Conservation (phyloP, 1,140 invertebrate species). For the Brachionus paranguensis region DNA sequence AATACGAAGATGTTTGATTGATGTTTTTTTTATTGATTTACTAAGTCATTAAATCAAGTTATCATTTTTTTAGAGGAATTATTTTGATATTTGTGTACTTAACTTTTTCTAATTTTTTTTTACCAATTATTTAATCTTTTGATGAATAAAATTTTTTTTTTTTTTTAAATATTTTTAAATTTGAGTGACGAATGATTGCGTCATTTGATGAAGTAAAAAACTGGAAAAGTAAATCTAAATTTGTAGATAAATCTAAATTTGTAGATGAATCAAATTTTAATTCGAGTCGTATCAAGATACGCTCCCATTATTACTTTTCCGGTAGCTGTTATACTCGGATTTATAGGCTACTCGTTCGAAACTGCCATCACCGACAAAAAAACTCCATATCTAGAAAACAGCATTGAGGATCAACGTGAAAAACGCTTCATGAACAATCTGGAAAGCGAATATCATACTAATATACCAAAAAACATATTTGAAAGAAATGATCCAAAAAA, state of each 20-base stretch:
- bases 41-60: neutral
- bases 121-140: neutral
- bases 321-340: constrained; percentile 34
- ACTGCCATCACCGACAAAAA: neutral
- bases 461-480: constrained; percentile 30
- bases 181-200: neutral
- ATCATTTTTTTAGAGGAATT: neutral
- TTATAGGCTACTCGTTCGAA: constrained; percentile 37
- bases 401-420: constrained; percentile 5
- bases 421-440: neutral
- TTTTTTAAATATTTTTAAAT: neutral
- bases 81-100: neutral
- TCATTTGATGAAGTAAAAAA: neutral
- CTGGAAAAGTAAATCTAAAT: neutral
- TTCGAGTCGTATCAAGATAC: constrained; percentile 24
- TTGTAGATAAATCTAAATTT: constrained; percentile 4
- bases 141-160: neutral
- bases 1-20: neutral
- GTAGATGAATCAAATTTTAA: constrained; percentile 28
- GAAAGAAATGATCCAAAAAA: constrained; percentile 28
- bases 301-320: constrained; percentile 35
- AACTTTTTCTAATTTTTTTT: neutral
- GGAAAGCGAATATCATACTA: neutral
- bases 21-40: neutral
- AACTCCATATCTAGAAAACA: neutral